A percentile compares a stretch with the other conserved stretches of the same genome.
phyloP scores from a whole-genome alignment of 2,797 vertebrate genomes.

The Molossus molossus region DNA sequence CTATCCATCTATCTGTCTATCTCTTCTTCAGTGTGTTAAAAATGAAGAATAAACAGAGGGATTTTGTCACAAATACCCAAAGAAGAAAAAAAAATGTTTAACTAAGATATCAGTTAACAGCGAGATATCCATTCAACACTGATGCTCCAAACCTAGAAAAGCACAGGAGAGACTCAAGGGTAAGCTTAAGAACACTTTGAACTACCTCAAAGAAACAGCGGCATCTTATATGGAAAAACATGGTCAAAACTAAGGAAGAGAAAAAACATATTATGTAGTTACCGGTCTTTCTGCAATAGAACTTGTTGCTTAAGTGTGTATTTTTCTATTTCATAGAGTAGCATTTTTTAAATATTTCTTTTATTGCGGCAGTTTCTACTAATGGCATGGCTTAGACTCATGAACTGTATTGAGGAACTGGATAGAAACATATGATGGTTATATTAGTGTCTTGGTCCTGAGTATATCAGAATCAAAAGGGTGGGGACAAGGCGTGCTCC shows the following conservation, averaged over 20 bases:
- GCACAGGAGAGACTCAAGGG: background rate
- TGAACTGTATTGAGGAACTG: background rate
- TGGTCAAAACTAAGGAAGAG: background rate
- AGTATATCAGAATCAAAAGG: background rate
- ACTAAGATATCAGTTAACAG: background rate
- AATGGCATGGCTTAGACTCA: background rate
- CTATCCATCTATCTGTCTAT: background rate
- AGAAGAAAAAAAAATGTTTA: slow-evolving; percentile 20
- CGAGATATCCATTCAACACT: background rate
- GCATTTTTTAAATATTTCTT: background rate
- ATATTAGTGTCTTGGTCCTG: background rate
- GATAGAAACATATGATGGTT: background rate
- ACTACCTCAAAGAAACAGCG: background rate
- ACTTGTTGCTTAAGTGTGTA: background rate
- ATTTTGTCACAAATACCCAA: slow-evolving; percentile 10
- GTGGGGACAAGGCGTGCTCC: background rate
- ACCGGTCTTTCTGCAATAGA: background rate
- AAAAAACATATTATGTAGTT: background rate
- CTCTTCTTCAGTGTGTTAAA: background rate
- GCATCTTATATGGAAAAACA: background rate
- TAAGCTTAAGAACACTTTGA: background rate
- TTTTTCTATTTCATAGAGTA: background rate
- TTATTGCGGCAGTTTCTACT: background rate
- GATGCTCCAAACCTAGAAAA: background rate
- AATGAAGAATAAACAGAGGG: background rate